Conservation (phyloP, 2,113 vertebrate genomes). For the Nothoprocta perdicaria region DNA sequence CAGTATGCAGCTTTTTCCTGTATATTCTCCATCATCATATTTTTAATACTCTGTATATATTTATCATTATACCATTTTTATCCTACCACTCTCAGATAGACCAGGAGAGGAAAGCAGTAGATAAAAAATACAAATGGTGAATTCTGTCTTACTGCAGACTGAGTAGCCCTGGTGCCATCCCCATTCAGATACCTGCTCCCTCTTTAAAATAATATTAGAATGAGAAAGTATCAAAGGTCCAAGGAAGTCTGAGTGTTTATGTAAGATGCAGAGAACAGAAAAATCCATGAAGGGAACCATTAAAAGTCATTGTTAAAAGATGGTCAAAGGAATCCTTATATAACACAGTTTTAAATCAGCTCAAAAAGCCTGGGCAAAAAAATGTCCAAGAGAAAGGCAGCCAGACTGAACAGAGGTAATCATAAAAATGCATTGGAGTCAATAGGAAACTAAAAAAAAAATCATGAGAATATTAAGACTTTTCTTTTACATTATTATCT, state of each 20-base stretch:
- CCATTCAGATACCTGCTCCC: not conserved
- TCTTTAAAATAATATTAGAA: not conserved
- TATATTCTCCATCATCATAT: not conserved
- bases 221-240: not conserved
- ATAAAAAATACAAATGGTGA: not conserved
- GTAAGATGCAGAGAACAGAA: constrained; percentile 38
- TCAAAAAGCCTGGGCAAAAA: not conserved
- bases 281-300: constrained; percentile 41
- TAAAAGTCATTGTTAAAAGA: constrained; percentile 24
- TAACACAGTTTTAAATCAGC: constrained; percentile 26
- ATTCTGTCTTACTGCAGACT: not conserved
- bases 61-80: not conserved
- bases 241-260: not conserved
- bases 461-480: constrained; percentile 2
- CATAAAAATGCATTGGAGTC: constrained; percentile 18
- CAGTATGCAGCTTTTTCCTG: not conserved
- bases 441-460: constrained; percentile 20
- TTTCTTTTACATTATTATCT: constrained; percentile 37
- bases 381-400: constrained; percentile 20
- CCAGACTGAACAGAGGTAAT: constrained; percentile 22
- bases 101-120: not conserved
- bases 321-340: constrained; percentile 28
- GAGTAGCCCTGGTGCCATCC: not conserved
- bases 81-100: not conserved
- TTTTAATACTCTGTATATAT: not conserved